A percentile compares a stretch with the other conserved stretches of the same genome.
Conservation (phyloP, 2,888 invertebrate species). For the Shargacucullia verbasci region DNA sequence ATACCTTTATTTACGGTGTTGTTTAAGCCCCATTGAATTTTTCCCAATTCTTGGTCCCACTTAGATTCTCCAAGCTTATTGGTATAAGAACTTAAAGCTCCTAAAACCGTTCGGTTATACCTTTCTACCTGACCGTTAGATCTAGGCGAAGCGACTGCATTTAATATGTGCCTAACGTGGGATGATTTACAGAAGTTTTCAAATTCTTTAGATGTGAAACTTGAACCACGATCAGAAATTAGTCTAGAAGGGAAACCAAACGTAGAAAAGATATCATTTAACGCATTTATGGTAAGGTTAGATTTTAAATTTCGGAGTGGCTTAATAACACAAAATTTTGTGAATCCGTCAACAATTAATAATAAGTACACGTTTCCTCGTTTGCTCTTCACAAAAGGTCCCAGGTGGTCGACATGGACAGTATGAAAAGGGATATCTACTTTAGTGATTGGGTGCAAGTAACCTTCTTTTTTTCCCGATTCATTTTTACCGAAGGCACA, state of each 20-base stretch:
- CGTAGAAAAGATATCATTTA: background rate
- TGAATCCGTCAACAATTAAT: background rate
- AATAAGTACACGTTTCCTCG: background rate
- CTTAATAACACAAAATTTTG: background rate
- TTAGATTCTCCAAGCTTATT: background rate
- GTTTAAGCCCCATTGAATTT: background rate
- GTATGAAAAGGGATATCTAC: no score
- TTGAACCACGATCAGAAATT: background rate
- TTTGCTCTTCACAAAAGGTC: background rate
- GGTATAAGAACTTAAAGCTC: background rate
- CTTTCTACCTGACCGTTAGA: background rate
- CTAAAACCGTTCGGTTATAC: no score
- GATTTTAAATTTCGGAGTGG: background rate
- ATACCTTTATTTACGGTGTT: background rate
- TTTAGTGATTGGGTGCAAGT: no score
- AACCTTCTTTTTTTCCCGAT: no score
- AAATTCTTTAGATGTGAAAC: background rate
- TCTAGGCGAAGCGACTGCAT: background rate
- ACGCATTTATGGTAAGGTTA: background rate
- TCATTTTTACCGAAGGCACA: no score
- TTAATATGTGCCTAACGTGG: background rate
- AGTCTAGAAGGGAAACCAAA: background rate
- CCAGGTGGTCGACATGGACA: no score
- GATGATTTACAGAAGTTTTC: background rate
- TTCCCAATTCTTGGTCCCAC: background rate